Base-by-base conservation (phyloP, 2,797 vertebrate species). In the Dipus sagitta region DNA sequence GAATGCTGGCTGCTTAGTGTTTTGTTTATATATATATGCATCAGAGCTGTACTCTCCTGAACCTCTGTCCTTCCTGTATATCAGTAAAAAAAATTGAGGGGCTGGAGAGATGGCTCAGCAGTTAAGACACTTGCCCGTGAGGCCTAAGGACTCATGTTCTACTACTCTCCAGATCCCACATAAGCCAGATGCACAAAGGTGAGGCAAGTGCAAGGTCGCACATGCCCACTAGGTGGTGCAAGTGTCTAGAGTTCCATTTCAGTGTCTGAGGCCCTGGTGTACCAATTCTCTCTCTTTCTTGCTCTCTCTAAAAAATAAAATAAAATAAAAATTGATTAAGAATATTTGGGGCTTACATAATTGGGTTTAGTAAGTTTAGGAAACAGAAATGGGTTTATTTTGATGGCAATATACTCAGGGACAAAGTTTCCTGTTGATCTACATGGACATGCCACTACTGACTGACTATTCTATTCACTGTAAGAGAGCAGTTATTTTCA, bases 251-350 rank as follows among this genome's bases (percentile, higher is more conserved):
- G 38, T 38, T 38, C 38, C 38, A 38, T 47, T 47, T 47, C 47
- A 47, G 47, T 47, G 47, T 9, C 47, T 47, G 47, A 47, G 47
- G 47, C 47, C 47, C 47, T 47, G 47, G 47, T 47, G 47, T 47
- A 11, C 47, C 47, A 47, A 47, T 11, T 47, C 47, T 47, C 47
- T 9, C 42, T 47, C 47, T 47, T 11, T 47, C 47, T 47, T 11
- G 5, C 11, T 47, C 47, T 47, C 47, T 47, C 47, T 47, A 47
- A 47, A 47, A 47, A 47, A 47, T 47, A 47, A 47, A 47, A 9
- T 47, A 47, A 47, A 47, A 47, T 47, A 77, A 88, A 92, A 88
- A 64, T 47, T 87, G 60, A 92, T 75, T 84, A 74, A 84, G 88
- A 80, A 84, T 38, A 47, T 26, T 7, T n/a, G 42, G 30, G 20